Conservation (phyloP, 2,797 vertebrate genomes). For the Gouania willdenowi region DNA sequence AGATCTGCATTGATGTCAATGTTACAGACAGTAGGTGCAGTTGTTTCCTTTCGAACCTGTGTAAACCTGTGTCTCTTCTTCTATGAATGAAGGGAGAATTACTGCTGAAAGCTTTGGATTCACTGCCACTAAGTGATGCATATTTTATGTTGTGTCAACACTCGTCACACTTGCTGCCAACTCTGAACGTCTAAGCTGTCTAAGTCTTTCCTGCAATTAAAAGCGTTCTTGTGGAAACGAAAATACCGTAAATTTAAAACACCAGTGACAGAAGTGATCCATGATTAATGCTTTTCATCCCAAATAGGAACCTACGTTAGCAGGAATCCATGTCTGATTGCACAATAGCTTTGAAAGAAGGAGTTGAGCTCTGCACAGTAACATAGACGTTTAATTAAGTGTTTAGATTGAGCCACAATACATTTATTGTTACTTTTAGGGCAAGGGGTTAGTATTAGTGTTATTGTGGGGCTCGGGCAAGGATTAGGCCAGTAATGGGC, state of each 20-base stretch:
- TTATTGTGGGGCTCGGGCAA: no score
- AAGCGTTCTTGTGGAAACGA: not conserved
- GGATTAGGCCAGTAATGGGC: no score
- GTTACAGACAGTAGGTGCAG: no score
- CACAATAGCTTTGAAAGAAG: no score
- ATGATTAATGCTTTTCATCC: constrained; percentile 4
- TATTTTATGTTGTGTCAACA: constrained; percentile 2
- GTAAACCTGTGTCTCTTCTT: constrained; percentile 22
- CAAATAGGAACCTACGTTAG: constrained; percentile 13
- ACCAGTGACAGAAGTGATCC: not conserved
- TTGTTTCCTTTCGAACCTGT: not conserved
- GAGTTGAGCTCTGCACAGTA: no score
- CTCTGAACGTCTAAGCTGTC: not conserved
- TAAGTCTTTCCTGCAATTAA: not conserved
- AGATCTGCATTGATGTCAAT: no score
- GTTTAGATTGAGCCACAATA: no score
- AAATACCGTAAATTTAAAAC: not conserved
- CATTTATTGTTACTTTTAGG: no score
- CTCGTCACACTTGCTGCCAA: not conserved
- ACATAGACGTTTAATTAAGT: no score
- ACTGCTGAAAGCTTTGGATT: constrained; percentile 4
- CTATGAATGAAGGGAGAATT: not conserved
- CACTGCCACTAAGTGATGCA: not conserved
- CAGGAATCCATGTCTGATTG: constrained; percentile 44
- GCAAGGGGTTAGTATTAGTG: no score